These are phyloP conservation scores for Henricia sp. DNA, from an alignment of 53 echinoderm and acorn worm species.

Conservation along the genomic window DNA sequence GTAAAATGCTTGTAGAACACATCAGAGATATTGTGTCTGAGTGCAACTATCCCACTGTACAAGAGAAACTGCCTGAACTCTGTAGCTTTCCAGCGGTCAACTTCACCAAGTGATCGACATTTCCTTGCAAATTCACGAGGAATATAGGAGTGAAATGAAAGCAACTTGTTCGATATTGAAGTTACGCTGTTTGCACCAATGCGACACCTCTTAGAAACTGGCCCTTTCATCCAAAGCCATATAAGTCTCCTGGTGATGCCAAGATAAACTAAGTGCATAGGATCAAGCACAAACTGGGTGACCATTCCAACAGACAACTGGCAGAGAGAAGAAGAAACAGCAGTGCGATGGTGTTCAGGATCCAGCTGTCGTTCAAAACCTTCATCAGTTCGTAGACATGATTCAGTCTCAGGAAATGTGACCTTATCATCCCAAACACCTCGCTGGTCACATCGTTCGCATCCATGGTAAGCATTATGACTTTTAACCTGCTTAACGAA, in stretches of 20 bases:
- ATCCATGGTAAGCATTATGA: conserved; percentile 47
- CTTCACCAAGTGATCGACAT: conserved; percentile 52
- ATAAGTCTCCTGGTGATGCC: conserved; percentile 42
- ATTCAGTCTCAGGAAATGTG: conserved; percentile 38
- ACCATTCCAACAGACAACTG: too few species aligned
- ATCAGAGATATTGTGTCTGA: conserved; percentile 22
- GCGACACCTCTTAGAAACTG: neutral
- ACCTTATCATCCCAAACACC: conserved; percentile 45
- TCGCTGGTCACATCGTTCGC: conserved; percentile 30
- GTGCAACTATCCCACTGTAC: conserved; percentile 71
- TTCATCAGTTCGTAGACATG: conserved; percentile 37
- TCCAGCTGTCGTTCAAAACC: conserved; percentile 35
- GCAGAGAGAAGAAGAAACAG: too few species aligned
- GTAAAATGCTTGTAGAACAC: conserved; percentile 48
- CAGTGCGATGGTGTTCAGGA: too few species aligned
- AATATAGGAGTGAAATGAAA: conserved; percentile 29
- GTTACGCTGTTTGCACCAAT: conserved; percentile 1
- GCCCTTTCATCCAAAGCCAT: conserved; percentile 13
- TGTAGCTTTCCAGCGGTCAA: conserved; percentile 72
- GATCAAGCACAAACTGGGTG: conserved; percentile 37
- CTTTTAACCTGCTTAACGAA: conserved; percentile 40
- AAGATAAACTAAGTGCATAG: conserved; percentile 39
- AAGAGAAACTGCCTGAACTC: conserved; percentile 73
- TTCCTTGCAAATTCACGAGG: conserved; percentile 57
- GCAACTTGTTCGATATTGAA: conserved; percentile 6